Evolutionary conservation across 2,797 vertebrate genomes (phyloP), one percentile per base, ranked within the genome.

Genomic region (Hylomyscus alleni): DNA sequence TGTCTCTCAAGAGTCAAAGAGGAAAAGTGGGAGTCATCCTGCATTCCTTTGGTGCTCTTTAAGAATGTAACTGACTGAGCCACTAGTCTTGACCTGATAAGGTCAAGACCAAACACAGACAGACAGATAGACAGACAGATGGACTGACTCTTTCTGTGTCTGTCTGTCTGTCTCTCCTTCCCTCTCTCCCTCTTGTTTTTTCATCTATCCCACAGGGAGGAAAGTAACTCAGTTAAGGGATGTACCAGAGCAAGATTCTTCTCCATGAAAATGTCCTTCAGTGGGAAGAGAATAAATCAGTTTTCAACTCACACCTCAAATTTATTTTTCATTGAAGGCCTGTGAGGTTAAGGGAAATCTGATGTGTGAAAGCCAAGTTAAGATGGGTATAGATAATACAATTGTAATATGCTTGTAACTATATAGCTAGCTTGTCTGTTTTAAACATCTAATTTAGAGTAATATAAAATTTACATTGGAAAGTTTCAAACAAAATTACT

Each of bases 271-370:
- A 94, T 93, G 17, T 86, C 97, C 37, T 88, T 97, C 95, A 95
- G 80, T 9, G 73, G 65, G 81, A 93, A 91, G 90, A 8, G 50
- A 86, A 76, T 22, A 65, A 34, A 40, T 34, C 44, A 14, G 60
- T 72, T 96, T 98, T 98, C 94, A 91, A 50, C 83, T 97, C 60
- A 67, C 73, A 62, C 94, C 78, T 96, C 94, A 78, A 92, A 94
- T 92, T 97, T 90, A 89, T 91, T 97, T 94, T 96, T 56, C 47
- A 97, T 87, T 97, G 78, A 93, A 4, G 40, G 94, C 56, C 97
- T 50, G 81, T 12, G 72, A 91, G 89, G 73, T 89, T 77, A 94
- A 97, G 95, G 78, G 94, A 86, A 93, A 92, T 81, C 85, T 73
- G 78, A 83, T 78, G 86, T 89, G 29, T 65, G 97, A 84, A 60